phyloP scores from a whole-genome alignment of 2,113 vertebrate genomes.

The Plecotus auritus region DNA sequence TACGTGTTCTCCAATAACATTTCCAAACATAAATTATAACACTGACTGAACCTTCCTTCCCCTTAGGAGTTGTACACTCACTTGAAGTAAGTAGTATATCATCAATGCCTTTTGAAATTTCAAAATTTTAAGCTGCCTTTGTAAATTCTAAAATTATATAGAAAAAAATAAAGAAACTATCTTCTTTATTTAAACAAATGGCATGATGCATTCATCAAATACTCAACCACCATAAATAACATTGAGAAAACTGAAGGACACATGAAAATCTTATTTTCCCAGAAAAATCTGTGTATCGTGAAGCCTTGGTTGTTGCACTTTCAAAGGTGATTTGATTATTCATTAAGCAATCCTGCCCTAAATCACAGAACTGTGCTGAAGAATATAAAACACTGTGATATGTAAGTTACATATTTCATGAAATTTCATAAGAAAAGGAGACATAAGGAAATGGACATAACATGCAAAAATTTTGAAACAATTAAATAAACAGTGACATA shows the following conservation, averaged over 20 bases:
- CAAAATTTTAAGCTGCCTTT: background rate
- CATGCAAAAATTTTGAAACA: background rate
- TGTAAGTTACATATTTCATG: background rate
- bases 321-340: slow-evolving; percentile 15
- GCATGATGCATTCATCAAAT: background rate
- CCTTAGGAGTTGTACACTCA: background rate
- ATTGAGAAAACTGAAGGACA: background rate
- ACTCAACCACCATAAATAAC: background rate
- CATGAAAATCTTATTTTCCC: background rate
- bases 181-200: background rate
- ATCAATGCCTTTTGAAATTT: background rate
- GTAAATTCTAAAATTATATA: slow-evolving; percentile 8
- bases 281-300: background rate
- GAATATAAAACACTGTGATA: background rate
- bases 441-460: background rate
- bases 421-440: background rate
- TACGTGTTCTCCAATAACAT: slow-evolving; percentile 50
- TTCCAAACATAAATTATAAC: slow-evolving; percentile 60
- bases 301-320: background rate
- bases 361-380: background rate
- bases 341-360: background rate
- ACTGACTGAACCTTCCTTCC: background rate
- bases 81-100: slow-evolving; percentile 12
- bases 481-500: background rate
- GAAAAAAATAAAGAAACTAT: background rate